phyloP scores from a whole-genome alignment of 2,888 invertebrate species.

The Aplocera efformata region DNA sequence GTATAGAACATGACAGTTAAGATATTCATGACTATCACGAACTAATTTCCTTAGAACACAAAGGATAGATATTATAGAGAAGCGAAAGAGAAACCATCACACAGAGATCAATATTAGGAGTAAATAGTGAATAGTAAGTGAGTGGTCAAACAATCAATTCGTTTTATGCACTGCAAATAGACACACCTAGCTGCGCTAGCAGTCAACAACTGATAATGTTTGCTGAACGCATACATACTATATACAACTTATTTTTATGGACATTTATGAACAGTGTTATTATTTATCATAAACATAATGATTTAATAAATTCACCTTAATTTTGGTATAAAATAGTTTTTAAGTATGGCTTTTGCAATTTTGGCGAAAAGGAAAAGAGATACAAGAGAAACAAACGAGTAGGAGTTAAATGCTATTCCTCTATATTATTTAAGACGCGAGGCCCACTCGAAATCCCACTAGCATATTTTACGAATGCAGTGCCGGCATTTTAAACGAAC shows the following conservation, averaged over 20 bases:
- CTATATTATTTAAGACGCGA: conserved; percentile 40
- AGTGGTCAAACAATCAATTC: conserved; percentile 17
- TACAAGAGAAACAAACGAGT: conserved; percentile 35
- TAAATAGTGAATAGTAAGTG: conserved; percentile 5
- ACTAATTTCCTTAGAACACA: background rate
- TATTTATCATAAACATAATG: too few relatives aligned
- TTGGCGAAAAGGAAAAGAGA: conserved; percentile 23
- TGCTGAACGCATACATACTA: conserved; percentile 11
- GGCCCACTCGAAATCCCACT: conserved; percentile 48
- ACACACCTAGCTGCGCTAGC: conserved; percentile 16
- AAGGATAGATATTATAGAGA: conserved; percentile 1
- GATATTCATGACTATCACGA: conserved; percentile 1
- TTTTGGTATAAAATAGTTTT: too few relatives aligned
- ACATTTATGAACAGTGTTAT: too few relatives aligned
- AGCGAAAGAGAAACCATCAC: conserved; percentile 3
- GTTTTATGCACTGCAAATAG: conserved; percentile 16
- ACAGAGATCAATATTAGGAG: conserved; percentile 4
- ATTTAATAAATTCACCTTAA: too few relatives aligned
- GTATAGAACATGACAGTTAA: conserved; percentile 8
- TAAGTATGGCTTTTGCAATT: too few relatives aligned
- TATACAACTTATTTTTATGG: background rate
- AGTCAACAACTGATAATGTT: conserved; percentile 8
- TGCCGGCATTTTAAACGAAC: conserved; percentile 43
- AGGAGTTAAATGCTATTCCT: conserved; percentile 43
- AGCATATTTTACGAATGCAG: conserved; percentile 43